Evolutionary conservation across 2,888 invertebrate genomes (phyloP).

Genomic region (Sicus ferrugineus): DNA sequence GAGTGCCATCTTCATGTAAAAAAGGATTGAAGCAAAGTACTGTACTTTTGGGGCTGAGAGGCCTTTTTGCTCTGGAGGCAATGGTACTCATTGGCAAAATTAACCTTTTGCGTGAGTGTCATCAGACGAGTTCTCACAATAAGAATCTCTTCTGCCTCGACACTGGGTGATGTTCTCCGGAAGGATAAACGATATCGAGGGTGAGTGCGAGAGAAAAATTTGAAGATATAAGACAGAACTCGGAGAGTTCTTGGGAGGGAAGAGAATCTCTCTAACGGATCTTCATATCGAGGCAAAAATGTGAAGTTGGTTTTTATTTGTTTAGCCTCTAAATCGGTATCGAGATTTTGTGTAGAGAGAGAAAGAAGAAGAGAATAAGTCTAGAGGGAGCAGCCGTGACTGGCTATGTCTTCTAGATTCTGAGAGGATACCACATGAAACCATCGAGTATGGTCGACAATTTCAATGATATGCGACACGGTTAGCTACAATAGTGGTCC

Average conservation of each 20-base stretch:
- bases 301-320: slow-evolving; percentile 2
- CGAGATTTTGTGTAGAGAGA: background rate
- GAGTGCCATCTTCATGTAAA: background rate
- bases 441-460: slow-evolving; percentile 22
- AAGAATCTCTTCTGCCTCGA: background rate
- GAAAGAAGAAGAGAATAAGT: slow-evolving; percentile 3
- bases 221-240: background rate
- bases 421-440: slow-evolving; percentile 31
- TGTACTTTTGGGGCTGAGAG: background rate
- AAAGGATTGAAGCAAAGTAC: background rate
- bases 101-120: background rate
- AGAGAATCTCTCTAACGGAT: too few relatives aligned
- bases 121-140: background rate
- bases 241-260: background rate
- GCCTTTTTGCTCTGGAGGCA: background rate
- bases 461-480: slow-evolving; percentile 30
- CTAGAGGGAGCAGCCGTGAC: slow-evolving; percentile 32
- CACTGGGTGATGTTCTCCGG: background rate
- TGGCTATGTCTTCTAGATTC: slow-evolving; percentile 37
- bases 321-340: slow-evolving; percentile 24
- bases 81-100: background rate
- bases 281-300: slow-evolving; percentile 5
- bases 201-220: too few relatives aligned
- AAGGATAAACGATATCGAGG: background rate
- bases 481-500: slow-evolving; percentile 37